A percentile compares a stretch with the other conserved stretches of the same genome.
phyloP scores from a whole-genome alignment of 1,140 invertebrate genomes.

The Scaptomyza pallida region DNA sequence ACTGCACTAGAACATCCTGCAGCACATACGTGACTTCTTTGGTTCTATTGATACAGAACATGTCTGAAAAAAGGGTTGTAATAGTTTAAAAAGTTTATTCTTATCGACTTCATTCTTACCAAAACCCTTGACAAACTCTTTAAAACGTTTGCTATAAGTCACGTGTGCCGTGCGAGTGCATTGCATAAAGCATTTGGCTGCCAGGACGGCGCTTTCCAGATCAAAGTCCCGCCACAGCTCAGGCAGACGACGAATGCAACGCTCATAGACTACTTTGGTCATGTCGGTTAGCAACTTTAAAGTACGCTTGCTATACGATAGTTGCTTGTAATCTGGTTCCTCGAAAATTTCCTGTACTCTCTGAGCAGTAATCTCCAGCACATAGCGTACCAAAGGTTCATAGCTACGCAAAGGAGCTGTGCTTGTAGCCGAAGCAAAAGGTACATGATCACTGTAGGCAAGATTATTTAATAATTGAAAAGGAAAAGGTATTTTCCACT shows the following conservation, averaged over 20 bases:
- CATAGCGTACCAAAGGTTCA: conserved; percentile 67
- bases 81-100: background rate
- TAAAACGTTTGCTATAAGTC: conserved; percentile 83
- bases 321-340: conserved; percentile 76
- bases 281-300: conserved; percentile 77
- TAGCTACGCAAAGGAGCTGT: conserved; percentile 59
- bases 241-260: conserved; percentile 78
- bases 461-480: background rate
- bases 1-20: conserved; percentile 63
- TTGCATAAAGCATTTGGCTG: conserved; percentile 86
- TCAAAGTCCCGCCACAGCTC: conserved; percentile 83
- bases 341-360: conserved; percentile 62
- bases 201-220: conserved; percentile 80
- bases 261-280: conserved; percentile 81
- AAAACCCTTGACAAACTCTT: conserved; percentile 83
- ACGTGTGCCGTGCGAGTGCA: conserved; percentile 85
- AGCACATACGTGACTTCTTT: conserved; percentile 55
- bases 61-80: conserved; percentile 45
- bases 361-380: conserved; percentile 49
- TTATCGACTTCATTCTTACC: conserved; percentile 68
- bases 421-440: conserved; percentile 63
- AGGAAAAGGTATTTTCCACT: conserved; percentile 11
- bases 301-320: conserved; percentile 68
- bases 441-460: conserved; percentile 63
- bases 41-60: conserved; percentile 47